These are phyloP conservation scores for Tiaroga cobitis DNA, from an alignment of 2,797 vertebrate genomes.

Conservation along the genomic window DNA sequence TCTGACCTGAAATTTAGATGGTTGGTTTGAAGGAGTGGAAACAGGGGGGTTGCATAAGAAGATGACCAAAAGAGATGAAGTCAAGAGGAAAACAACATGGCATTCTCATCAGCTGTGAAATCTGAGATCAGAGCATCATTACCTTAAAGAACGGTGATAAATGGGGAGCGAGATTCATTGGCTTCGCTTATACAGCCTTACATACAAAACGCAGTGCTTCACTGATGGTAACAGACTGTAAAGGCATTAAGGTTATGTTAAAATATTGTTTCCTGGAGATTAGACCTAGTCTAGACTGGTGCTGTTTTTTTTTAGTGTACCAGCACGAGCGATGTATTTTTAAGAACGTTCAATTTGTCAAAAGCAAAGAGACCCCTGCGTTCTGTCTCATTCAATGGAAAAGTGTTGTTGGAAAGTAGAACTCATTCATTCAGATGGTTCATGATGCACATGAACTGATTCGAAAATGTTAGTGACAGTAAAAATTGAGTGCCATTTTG, in stretches of 20 bases:
- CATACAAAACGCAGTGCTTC: background rate
- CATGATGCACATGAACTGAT: background rate
- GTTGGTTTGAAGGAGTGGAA: slow-evolving; percentile 38
- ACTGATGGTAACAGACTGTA: background rate
- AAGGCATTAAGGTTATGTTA: slow-evolving; percentile 22
- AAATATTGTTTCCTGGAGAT: slow-evolving; percentile 23
- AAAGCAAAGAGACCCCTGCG: background rate
- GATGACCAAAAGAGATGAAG: slow-evolving; percentile 34
- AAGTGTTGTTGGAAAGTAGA: background rate
- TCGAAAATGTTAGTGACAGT: background rate
- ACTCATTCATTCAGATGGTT: background rate
- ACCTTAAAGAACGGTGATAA: slow-evolving; percentile 18
- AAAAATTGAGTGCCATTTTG: background rate
- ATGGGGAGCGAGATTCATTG: background rate
- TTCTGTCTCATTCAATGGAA: background rate
- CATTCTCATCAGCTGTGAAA: slow-evolving; percentile 51
- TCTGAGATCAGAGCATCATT: slow-evolving; percentile 35
- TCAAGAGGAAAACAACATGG: slow-evolving; percentile 40
- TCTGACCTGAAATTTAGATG: slow-evolving; percentile 30
- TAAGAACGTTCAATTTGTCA: slow-evolving; percentile 1
- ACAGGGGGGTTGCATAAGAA: slow-evolving; percentile 45
- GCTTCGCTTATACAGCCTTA: background rate
- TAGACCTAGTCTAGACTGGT: slow-evolving; percentile 15
- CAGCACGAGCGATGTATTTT: background rate
- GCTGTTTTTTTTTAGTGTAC: background rate